A percentile compares a stretch with the other conserved stretches of the same genome.
phyloP scores from a whole-genome alignment of 2,888 invertebrate genomes.

The Belgica antarctica region DNA sequence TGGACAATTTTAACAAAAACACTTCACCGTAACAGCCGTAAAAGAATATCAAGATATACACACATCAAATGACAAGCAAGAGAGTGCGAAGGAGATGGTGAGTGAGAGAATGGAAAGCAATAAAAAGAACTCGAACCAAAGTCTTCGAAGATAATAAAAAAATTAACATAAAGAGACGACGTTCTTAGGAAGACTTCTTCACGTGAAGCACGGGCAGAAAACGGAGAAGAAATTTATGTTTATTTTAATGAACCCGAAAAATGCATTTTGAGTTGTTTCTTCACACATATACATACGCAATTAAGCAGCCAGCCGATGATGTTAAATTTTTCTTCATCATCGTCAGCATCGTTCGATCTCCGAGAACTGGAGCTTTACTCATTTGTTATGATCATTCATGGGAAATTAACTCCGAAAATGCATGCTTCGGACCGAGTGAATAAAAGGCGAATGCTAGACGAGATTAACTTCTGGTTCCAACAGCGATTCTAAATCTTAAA shows the following conservation, averaged over 20 bases:
- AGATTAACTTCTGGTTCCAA: no score
- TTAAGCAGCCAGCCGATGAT: neutral
- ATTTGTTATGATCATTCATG: no score
- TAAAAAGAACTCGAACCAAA: neutral
- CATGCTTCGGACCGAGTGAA: no score
- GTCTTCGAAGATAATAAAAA: constrained; percentile 15
- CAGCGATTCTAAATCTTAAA: no score
- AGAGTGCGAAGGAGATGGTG: no score
- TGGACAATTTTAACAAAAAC: constrained; percentile 16
- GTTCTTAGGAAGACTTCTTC: neutral
- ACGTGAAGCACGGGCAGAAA: no score
- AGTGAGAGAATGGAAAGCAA: neutral
- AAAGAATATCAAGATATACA: constrained; percentile 18
- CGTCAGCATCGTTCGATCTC: neutral
- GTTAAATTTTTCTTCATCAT: neutral
- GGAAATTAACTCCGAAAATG: no score
- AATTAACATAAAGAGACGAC: constrained; percentile 27
- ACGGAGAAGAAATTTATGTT: neutral
- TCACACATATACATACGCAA: neutral
- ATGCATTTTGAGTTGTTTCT: constrained; percentile 16
- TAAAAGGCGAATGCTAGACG: no score
- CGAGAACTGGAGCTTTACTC: neutral
- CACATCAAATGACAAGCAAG: neutral
- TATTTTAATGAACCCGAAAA: constrained; percentile 15
- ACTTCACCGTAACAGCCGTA: constrained; percentile 11